Evolutionary conservation across 2,797 vertebrate species (phyloP), one percentile per base, ranked within the genome.

Genomic region (Pteronotus mesoamericanus): DNA sequence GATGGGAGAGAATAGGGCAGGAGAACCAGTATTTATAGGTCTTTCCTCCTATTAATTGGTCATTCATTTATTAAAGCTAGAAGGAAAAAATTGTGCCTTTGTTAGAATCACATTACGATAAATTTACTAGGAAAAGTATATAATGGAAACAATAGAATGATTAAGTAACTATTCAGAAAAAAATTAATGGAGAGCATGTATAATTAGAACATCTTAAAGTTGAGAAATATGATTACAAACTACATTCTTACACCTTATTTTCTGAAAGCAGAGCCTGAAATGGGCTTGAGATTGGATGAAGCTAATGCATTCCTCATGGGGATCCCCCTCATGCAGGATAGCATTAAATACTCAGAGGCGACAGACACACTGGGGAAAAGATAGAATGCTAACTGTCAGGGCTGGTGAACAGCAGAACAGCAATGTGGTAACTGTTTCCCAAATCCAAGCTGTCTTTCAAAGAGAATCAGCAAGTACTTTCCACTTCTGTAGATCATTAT

Each of bases 21-120:
- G 22, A 11, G 44, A 18, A 44, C 34, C 3, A 46, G 6, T 51
- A n/a, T 89, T 83, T 94, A 92, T 96, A 91, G 44, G 34, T 48
- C 4, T 48, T 86, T 77, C 44, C 66, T 97, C 39, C 92, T 92
- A 57, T 80, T 90, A 51, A 91, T 96, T 37, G 18, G 72, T 59
- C 3, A 90, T 71, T 85, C 64, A 39, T 82, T 93, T 88, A 83
- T 95, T 95, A 97, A 96, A 86, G 32, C 51, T 29, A 74, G 75
- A 84, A 92, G 44, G 94, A 18, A 37, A 95, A 78, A 89, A 96
- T 78, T 34, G 24, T 61, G 66, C 69, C 34, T 59, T 53, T 44
- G 22, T 39, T 96, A 94, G 83, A 89, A 86, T 84, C n/a, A 44
- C 16, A 94, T 97, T 95, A 94, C 97, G 93, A 95, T 72, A 86